Evolutionary conservation across 2,113 vertebrate species (phyloP).

Genomic region (Xenus cinereus): DNA sequence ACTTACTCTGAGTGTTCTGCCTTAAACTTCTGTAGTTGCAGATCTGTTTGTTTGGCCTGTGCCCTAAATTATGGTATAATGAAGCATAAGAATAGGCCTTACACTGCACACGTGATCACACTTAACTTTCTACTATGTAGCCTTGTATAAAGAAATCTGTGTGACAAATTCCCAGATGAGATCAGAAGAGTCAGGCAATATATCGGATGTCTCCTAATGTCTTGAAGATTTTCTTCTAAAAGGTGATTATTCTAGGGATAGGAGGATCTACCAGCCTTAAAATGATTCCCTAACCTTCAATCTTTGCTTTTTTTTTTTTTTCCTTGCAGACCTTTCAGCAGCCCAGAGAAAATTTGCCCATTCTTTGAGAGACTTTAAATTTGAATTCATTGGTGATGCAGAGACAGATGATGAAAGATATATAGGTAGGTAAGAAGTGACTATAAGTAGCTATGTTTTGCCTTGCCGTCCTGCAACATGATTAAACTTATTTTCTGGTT

Average conservation of each 20-base stretch:
- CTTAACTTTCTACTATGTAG: not conserved
- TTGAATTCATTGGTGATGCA: conserved; percentile 96
- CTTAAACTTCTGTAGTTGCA: not conserved
- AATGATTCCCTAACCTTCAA: not conserved
- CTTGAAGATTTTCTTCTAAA: not conserved
- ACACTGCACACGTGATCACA: not conserved
- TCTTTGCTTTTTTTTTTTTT: not conserved
- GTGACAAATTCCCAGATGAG: not conserved
- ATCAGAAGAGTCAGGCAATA: not conserved
- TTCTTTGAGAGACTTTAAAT: conserved; percentile 92
- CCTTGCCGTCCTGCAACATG: not conserved
- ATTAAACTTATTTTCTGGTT: not conserved
- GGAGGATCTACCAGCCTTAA: not conserved
- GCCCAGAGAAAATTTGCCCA: conserved; percentile 96
- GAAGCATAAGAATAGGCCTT: not conserved
- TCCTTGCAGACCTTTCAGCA: conserved; percentile 83
- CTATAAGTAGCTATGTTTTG: not conserved
- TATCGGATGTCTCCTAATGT: not conserved
- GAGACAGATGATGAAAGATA: conserved; percentile 95
- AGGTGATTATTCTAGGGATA: not conserved
- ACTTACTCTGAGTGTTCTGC: not conserved
- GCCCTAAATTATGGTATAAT: not conserved
- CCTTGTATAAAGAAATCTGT: not conserved
- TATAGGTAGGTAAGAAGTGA: conserved; percentile 81
- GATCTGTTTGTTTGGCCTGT: not conserved